These are phyloP conservation scores for Lateolabrax maculatus DNA, from an alignment of 2,797 vertebrate genomes.

Conservation along the genomic window DNA sequence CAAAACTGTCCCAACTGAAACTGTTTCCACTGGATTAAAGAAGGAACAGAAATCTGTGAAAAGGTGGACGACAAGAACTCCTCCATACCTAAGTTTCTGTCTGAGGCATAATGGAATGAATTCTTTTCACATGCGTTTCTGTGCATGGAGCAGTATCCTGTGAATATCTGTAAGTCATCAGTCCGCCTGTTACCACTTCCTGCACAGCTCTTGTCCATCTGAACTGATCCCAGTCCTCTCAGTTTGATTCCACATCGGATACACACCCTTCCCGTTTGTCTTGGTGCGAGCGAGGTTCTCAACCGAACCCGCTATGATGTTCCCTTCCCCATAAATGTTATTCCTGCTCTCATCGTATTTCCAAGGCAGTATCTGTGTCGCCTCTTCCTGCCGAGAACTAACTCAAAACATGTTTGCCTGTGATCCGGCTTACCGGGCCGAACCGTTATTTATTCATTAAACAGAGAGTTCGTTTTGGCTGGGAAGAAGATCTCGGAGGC, in stretches of 20 bases:
- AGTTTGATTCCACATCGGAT: constrained; percentile 60
- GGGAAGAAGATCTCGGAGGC: constrained; percentile 58
- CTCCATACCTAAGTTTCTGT: not conserved
- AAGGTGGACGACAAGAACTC: not conserved
- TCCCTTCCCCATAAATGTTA: constrained; percentile 67
- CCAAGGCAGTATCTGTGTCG: constrained; percentile 68
- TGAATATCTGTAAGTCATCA: constrained; percentile 35
- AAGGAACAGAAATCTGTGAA: not conserved
- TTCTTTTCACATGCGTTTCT: not conserved
- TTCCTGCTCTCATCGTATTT: constrained; percentile 76
- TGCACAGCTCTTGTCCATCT: constrained; percentile 37
- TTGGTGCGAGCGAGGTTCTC: constrained; percentile 36
- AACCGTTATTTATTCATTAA: constrained; percentile 78
- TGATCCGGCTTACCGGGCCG: constrained; percentile 53
- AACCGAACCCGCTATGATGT: constrained; percentile 51
- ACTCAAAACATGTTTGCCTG: constrained; percentile 79
- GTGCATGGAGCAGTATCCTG: not conserved
- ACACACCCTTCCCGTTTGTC: constrained; percentile 52
- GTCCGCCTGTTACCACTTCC: constrained; percentile 23
- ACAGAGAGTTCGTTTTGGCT: constrained; percentile 62
- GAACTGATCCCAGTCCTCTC: constrained; percentile 32
- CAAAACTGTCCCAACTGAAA: not conserved
- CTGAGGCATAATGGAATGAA: not conserved
- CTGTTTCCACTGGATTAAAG: not conserved
- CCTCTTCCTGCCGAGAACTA: constrained; percentile 78